Evolutionary conservation across 1,140 invertebrate genomes (phyloP).

Genomic region (Magallana angulata): DNA sequence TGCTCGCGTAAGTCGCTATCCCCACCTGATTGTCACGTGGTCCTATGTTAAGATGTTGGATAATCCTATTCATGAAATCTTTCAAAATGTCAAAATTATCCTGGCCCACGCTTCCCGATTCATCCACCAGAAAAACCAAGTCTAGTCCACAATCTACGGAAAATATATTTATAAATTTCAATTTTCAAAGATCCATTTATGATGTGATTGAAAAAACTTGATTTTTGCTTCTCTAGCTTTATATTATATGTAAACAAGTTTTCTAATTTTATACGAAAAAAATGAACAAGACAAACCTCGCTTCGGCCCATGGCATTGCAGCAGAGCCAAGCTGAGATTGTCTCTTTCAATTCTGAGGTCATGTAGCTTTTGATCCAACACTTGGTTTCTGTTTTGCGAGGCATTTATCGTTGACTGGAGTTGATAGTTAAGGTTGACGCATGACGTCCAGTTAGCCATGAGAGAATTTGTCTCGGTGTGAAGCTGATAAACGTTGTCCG

Average conservation of each 20-base stretch:
- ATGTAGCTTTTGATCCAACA: neutral
- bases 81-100: slow-evolving; percentile 37
- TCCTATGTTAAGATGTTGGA: slow-evolving; percentile 28
- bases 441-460: neutral
- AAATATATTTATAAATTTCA: no score
- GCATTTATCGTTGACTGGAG: neutral
- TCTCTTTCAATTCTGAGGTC: neutral
- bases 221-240: no score
- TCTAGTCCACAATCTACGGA: slow-evolving; percentile 30
- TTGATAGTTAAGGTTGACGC: neutral
- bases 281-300: neutral
- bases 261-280: no score
- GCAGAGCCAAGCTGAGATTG: neutral
- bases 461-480: neutral
- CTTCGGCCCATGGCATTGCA: neutral
- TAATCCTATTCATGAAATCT: slow-evolving; percentile 29
- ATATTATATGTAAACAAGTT: no score
- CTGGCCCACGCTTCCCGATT: slow-evolving; percentile 41
- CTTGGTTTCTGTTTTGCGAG: neutral
- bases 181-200: no score
- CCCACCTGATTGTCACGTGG: slow-evolving; percentile 26
- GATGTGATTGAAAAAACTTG: no score
- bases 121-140: slow-evolving; percentile 46
- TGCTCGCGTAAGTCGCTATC: slow-evolving; percentile 22
- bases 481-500: neutral